Conservation (phyloP, 2,113 vertebrate genomes). For the Nesoenas mayeri region DNA sequence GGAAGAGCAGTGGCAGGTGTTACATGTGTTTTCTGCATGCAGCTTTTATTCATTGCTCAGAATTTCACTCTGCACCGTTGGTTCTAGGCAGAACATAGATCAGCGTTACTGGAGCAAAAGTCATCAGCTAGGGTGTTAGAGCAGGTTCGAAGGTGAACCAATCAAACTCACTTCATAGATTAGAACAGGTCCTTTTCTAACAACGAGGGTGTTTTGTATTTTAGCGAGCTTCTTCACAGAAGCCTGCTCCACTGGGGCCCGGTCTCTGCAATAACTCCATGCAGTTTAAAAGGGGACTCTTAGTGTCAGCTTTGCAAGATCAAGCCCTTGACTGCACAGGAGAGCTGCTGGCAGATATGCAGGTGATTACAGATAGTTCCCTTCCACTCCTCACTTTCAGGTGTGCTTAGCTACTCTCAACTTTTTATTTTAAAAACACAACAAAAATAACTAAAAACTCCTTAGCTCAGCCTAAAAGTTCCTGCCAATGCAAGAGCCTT, state of each 20-base stretch:
- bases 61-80: neutral
- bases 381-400: neutral
- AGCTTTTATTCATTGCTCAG: neutral
- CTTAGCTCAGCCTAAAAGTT: conserved; percentile 62
- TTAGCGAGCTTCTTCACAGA: neutral
- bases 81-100: neutral
- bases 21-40: neutral
- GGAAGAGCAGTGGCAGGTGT: neutral
- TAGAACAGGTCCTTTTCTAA: neutral
- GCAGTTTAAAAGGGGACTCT: neutral
- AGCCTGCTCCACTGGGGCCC: neutral
- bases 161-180: neutral
- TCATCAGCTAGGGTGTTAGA: neutral
- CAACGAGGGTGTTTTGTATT: neutral
- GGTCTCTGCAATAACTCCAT: neutral
- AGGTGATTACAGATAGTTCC: neutral
- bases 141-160: neutral
- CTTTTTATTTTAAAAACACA: neutral
- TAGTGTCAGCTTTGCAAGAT: neutral
- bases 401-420: neutral
- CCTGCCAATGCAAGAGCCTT: conserved; percentile 46
- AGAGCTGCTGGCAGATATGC: neutral
- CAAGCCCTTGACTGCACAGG: neutral
- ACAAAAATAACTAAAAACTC: conserved; percentile 41
- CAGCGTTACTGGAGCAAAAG: neutral